Base-by-base conservation (phyloP, 1,140 invertebrate species). In the Drosophila lini region DNA sequence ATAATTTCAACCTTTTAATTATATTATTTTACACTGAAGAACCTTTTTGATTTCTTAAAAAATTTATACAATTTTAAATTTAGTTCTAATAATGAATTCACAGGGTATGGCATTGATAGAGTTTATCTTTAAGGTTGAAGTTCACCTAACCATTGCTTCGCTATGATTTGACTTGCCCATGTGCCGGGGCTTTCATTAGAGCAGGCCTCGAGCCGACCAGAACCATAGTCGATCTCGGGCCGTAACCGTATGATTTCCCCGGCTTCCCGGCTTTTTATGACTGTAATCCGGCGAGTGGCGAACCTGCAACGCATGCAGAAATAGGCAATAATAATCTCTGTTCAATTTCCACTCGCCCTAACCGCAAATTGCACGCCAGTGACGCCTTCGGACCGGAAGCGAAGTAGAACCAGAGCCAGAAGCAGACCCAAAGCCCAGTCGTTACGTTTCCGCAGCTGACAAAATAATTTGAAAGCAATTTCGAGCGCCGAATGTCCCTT, bases 401-500 rank as follows among this genome's bases (percentile, higher is more conserved):
- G 36, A 57, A 77, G 62, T 56, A 50, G 59, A 50, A 61, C 75
- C 55, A 48, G 42, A 42, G 38, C 34, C 19, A 34, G 32, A 8
- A 13, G 22, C 7, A 22, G 16, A 16, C 13, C 45, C 16, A 38
- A 48, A 28, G 34, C 36, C 45, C 61, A 63, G 47, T 57, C 67
- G 65, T 47, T 55, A 78, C 50, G 73, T 64, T 63, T 84, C 70
- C 82, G 62, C 80, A 88, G 65, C 85, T 89, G 84, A 84, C 84
- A 89, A 78, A 89, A 89, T 89, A 89, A 89, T 89, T 89, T 81
- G 84, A 89, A 89, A 89, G 84, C 84, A 89, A 89, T 89, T 89
- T 89, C 65, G n/a, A 69, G 56, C 77, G 59, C 74, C 80, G 68
- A 78, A 75, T 80, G 68, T 84, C 81, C 73, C 81, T 64, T 80